Conservation (phyloP, 2,113 vertebrate genomes). For the Trematomus loennbergii region DNA sequence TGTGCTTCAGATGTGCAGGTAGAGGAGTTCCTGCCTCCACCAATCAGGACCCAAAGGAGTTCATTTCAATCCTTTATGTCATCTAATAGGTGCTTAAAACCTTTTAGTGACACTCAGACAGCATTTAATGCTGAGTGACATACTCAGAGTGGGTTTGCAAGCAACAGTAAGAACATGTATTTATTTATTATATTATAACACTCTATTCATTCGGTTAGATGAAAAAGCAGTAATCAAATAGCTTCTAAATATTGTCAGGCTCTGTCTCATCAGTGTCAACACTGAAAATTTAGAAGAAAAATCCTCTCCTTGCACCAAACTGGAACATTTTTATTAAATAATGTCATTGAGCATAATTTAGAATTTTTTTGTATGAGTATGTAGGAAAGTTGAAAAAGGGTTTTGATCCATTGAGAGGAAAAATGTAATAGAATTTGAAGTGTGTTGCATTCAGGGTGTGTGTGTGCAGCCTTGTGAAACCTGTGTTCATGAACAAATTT, state of each 20-base stretch:
- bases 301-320: neutral
- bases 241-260: neutral
- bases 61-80: neutral
- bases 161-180: fast-evolving
- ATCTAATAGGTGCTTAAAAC: conserved; percentile 9
- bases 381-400: neutral
- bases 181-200: neutral
- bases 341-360: neutral
- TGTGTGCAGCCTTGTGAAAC: conserved; percentile 12
- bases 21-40: conserved; percentile 1
- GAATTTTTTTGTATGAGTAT: neutral
- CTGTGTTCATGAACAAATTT: conserved; percentile 37
- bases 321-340: conserved; percentile 11
- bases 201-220: neutral
- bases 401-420: conserved; percentile 16
- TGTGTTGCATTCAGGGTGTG: conserved; percentile 40
- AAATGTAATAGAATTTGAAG: conserved; percentile 17
- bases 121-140: neutral
- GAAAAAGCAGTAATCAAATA: neutral
- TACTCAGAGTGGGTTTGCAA: conserved; percentile 9
- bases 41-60: neutral
- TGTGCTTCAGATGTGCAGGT: conserved; percentile 23
- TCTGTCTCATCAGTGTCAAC: neutral
- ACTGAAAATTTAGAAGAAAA: neutral
- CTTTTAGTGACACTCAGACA: conserved; percentile 1